A percentile compares a stretch with the other conserved stretches of the same genome.
Conservation (phyloP, 2,888 invertebrate species). For the Platynereis dumerilii region DNA sequence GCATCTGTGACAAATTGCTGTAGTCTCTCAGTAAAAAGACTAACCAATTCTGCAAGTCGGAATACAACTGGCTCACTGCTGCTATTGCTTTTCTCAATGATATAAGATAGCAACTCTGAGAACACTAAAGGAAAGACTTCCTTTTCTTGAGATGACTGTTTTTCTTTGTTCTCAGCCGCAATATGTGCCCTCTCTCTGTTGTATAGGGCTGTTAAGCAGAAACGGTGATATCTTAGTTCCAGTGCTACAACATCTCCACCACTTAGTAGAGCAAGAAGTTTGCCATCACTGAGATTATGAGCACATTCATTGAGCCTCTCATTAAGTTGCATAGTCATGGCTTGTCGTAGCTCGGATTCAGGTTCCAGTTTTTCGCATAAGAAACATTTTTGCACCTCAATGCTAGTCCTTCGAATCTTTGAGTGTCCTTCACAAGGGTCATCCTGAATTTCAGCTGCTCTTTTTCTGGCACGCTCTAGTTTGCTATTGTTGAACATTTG, state of each 20-base stretch:
- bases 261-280: conserved; percentile 8
- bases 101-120: too few relatives aligned
- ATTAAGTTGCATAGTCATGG: neutral
- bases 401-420: neutral
- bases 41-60: conserved; percentile 6
- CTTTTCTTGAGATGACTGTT: too few relatives aligned
- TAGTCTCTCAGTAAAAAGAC: neutral
- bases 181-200: too few relatives aligned
- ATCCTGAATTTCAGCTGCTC: neutral
- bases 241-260: conserved; percentile 10
- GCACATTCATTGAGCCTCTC: conserved; percentile 6
- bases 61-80: too few relatives aligned
- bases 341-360: neutral
- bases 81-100: too few relatives aligned
- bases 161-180: too few relatives aligned
- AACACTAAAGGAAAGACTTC: too few relatives aligned
- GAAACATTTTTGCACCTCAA: neutral
- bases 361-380: neutral
- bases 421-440: neutral
- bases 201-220: conserved; percentile 4
- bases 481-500: conserved; percentile 6
- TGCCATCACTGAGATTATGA: neutral
- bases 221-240: neutral
- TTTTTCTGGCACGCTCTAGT: conserved; percentile 4
- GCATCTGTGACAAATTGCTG: neutral